Base-by-base conservation (phyloP, 2,797 vertebrate genomes). In the Selene dorsalis region DNA sequence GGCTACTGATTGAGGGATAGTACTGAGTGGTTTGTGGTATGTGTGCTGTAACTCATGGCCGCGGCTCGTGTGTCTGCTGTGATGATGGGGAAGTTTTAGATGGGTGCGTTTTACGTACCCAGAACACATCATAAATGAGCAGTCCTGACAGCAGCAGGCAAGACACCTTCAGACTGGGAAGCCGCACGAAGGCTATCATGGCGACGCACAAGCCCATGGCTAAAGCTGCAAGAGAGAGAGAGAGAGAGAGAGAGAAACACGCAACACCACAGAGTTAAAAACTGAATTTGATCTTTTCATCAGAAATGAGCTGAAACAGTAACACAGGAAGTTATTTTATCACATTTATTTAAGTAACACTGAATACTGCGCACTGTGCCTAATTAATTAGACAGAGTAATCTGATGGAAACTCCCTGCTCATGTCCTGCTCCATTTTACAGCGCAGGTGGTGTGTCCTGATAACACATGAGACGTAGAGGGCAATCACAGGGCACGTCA, bases 151-250 rank as follows among this genome's bases (percentile, higher is more conserved):
- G 95, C 64, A 99, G 95, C 93, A 99, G 95, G 92, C 98, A 99
- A 69, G 98, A 99, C 84, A 99, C 98, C 95, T 99, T 99, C 87
- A 99, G 97, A 94, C 98, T 99, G 53, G 98, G 98, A 85, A 99
- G 96, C 82, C 98, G 96, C 88, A 99, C 98, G 6, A 99, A 99
- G 91, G 98, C 98, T 39, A 99, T 99, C 98, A 99, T 99, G 89
- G 98, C 98, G 1, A 99, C 98, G 79, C 98, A 99, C 79, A 99
- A 95, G 74, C 98, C 98, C 98, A 99, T 99, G 73, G 98, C 98
- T 89, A 99, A 94, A 84, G 97, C 97, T 98, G 88, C 30, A 81
- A 6, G 30, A 32, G 84, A 87, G 26, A 79, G 48, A 10, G 47
- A 4, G 24, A 47, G 2, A 66, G 41, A 61, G 65, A 39, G 61